These are phyloP conservation scores for Apocrypta bakeri DNA, from an alignment of 1,140 invertebrate genomes.

Conservation along the genomic window DNA sequence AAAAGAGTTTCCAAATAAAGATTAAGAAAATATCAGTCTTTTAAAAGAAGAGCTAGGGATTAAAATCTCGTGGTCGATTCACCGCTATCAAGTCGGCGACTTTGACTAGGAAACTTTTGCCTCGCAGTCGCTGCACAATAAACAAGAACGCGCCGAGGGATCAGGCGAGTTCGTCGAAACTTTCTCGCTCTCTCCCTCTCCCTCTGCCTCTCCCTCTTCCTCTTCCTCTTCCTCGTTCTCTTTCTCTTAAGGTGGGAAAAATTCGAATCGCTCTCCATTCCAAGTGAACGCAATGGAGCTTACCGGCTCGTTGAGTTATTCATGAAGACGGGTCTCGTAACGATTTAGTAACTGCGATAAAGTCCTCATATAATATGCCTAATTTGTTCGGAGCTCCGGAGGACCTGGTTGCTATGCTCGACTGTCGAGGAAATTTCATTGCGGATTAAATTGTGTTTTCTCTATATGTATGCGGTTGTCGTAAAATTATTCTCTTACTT, in stretches of 20 bases:
- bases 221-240: not conserved
- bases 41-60: slow-evolving; percentile 26
- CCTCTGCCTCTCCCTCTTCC: not conserved
- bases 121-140: slow-evolving; percentile 21
- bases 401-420: no score
- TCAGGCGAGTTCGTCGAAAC: slow-evolving; percentile 32
- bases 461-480: not conserved
- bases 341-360: slow-evolving; percentile 37
- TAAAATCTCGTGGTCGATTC: slow-evolving; percentile 28
- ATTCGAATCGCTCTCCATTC: slow-evolving; percentile 38
- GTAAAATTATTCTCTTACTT: not conserved
- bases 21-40: slow-evolving; percentile 37
- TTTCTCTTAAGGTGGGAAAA: slow-evolving; percentile 11
- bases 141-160: slow-evolving; percentile 32
- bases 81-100: slow-evolving; percentile 24
- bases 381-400: not conserved
- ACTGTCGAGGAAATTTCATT: not conserved
- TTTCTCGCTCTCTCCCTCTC: not conserved
- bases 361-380: slow-evolving; percentile 29
- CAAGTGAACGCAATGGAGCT: not conserved
- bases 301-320: slow-evolving; percentile 32
- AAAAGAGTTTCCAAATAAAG: slow-evolving; percentile 21
- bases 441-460: not conserved
- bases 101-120: slow-evolving; percentile 43
- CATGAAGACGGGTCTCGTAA: slow-evolving; percentile 29